These are phyloP conservation scores for Dinocampus coccinellae DNA, from an alignment of 2,888 invertebrate species.

Conservation along the genomic window DNA sequence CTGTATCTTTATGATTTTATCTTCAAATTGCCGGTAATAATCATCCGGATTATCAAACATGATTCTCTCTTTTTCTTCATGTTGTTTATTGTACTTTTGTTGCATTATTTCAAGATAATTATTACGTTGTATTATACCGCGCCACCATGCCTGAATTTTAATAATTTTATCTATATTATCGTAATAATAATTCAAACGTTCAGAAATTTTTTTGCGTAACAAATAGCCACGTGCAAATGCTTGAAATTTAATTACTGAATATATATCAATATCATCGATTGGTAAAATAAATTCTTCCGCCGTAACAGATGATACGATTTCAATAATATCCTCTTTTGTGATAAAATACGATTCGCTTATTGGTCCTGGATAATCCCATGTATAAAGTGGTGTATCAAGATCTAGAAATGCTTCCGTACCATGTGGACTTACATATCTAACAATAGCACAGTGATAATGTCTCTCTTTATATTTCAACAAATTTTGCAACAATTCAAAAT, in stretches of 20 bases:
- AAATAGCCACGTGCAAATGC: conserved; percentile 75
- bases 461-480: conserved; percentile 41
- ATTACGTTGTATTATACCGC: conserved; percentile 70
- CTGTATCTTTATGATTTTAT: conserved; percentile 76
- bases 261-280: conserved; percentile 63
- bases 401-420: conserved; percentile 59
- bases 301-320: conserved; percentile 6
- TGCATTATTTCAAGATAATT: conserved; percentile 70
- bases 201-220: conserved; percentile 70
- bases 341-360: conserved; percentile 55
- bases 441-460: conserved; percentile 52
- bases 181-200: conserved; percentile 68
- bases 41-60: conserved; percentile 68
- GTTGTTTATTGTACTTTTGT: conserved; percentile 62
- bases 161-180: conserved; percentile 69
- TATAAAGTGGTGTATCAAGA: conserved; percentile 53
- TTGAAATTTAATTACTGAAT: conserved; percentile 73
- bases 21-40: conserved; percentile 73
- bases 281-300: conserved; percentile 34
- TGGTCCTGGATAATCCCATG: conserved; percentile 60
- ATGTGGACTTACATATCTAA: conserved; percentile 54
- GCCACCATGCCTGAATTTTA: conserved; percentile 77
- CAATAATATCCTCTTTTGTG: conserved; percentile 60
- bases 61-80: conserved; percentile 61
- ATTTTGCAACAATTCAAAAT: conserved; percentile 52